Conservation (phyloP, 2,797 vertebrate genomes). For the Diplodus sargus region DNA sequence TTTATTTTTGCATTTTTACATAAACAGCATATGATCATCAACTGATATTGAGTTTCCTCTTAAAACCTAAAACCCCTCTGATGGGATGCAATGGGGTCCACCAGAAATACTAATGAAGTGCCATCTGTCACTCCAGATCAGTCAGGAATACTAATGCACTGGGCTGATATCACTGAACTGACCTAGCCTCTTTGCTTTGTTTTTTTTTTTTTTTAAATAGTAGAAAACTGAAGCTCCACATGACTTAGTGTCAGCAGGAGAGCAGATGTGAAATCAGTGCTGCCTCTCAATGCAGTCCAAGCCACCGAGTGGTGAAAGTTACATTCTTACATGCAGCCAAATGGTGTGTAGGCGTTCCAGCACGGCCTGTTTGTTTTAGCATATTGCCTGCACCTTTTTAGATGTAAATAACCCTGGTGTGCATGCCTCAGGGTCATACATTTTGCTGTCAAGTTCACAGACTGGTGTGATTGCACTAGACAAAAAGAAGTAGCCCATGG, state of each 20-base stretch:
- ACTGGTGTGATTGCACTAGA: constrained; percentile 39
- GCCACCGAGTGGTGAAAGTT: neutral
- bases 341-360: neutral
- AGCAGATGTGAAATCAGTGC: constrained; percentile 28
- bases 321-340: neutral
- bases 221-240: neutral
- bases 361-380: constrained; percentile 3
- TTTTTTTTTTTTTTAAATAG: neutral
- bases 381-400: constrained; percentile 18
- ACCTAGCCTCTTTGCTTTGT: neutral
- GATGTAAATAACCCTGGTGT: constrained; percentile 28
- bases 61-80: neutral
- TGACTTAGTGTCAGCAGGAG: neutral
- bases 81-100: neutral
- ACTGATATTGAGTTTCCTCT: constrained; percentile 19
- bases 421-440: constrained; percentile 6
- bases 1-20: neutral
- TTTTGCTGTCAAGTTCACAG: constrained; percentile 56
- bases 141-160: neutral
- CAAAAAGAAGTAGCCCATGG: constrained; percentile 53
- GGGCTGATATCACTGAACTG: neutral
- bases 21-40: constrained; percentile 16
- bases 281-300: neutral
- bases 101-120: neutral
- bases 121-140: constrained; percentile 19